Evolutionary conservation across 2,797 vertebrate genomes (phyloP).

Genomic region (Syngnathus rostellatus): DNA sequence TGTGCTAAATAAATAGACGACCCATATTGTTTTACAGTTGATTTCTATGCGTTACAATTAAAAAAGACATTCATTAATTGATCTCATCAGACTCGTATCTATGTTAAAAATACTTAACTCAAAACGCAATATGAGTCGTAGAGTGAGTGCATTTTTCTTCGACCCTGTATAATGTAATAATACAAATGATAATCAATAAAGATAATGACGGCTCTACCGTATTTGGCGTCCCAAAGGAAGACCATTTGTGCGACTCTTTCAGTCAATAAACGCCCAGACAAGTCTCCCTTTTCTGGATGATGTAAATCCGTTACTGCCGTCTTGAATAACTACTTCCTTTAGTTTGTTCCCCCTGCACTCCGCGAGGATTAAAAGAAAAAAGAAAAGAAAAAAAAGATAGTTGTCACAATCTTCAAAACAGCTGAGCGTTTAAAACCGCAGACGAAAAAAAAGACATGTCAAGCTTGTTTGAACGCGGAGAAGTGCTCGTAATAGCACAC

Average conservation of each 20-base stretch:
- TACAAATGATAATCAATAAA: not conserved
- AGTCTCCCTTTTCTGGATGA: not conserved
- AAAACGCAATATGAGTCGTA: not conserved
- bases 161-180: not conserved
- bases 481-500: not conserved
- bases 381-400: not conserved
- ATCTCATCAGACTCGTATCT: too few relatives aligned
- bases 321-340: not conserved
- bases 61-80: too few relatives aligned
- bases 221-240: slow-evolving; percentile 79
- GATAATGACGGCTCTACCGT: slow-evolving; percentile 57
- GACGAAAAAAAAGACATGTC: not conserved
- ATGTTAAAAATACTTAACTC: not conserved
- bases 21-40: too few relatives aligned
- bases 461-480: not conserved
- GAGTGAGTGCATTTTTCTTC: not conserved
- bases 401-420: not conserved
- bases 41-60: too few relatives aligned
- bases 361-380: not conserved
- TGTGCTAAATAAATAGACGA: too few relatives aligned
- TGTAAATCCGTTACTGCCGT: not conserved
- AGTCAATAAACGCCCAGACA: slow-evolving; percentile 11
- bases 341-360: not conserved
- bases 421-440: not conserved
- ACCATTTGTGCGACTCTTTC: slow-evolving; percentile 66